A percentile compares a stretch with the other conserved stretches of the same genome.
Conservation (phyloP, 2,113 vertebrate species). For the Sclerurus mexicanus region DNA sequence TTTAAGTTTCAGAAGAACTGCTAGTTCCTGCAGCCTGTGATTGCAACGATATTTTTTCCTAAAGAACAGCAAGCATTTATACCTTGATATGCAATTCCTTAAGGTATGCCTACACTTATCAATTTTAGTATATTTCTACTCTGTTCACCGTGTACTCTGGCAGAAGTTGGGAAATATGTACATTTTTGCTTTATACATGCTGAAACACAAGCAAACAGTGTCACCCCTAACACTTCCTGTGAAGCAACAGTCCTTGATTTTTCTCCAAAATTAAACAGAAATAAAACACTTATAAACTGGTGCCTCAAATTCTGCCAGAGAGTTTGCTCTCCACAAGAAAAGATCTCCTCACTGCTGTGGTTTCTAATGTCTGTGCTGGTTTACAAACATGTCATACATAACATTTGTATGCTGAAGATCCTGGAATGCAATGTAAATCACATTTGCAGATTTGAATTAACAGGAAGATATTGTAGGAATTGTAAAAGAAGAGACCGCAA, state of each 20-base stretch:
- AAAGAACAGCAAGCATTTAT: slow-evolving; percentile 32
- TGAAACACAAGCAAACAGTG: neutral
- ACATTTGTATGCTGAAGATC: neutral
- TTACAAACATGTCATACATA: neutral
- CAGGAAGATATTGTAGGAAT: neutral
- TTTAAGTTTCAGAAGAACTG: slow-evolving; percentile 34
- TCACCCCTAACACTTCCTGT: neutral
- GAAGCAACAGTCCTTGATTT: neutral
- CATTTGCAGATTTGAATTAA: slow-evolving; percentile 15
- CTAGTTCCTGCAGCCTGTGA: neutral
- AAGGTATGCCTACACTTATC: slow-evolving; percentile 7
- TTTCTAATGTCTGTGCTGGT: neutral
- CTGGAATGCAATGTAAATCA: neutral
- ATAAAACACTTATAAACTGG: neutral
- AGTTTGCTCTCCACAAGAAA: neutral
- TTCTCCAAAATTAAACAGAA: neutral
- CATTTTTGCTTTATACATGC: neutral
- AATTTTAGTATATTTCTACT: slow-evolving; percentile 23
- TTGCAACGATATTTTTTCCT: slow-evolving; percentile 9
- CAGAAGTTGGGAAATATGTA: neutral
- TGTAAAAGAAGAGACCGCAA: neutral
- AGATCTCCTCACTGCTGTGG: neutral
- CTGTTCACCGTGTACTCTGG: neutral
- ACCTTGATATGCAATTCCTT: slow-evolving; percentile 27
- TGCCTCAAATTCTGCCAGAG: neutral